Conservation (phyloP, 2,113 vertebrate species). For the Esox niger region DNA sequence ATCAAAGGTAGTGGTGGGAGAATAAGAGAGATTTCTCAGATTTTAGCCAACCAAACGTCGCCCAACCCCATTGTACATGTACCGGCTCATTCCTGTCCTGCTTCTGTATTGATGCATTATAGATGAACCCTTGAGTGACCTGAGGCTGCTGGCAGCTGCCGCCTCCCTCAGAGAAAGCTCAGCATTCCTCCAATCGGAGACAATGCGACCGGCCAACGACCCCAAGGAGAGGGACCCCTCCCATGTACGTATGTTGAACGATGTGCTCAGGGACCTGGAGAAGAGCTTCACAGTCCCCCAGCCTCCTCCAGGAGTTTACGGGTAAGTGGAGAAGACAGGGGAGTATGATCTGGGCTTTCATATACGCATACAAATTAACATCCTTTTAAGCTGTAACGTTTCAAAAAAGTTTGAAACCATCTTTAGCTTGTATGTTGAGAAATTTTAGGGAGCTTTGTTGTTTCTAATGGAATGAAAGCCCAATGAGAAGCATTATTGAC, state of each 20-base stretch:
- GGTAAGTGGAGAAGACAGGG: slow-evolving; percentile 63
- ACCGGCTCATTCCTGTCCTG: too few species aligned
- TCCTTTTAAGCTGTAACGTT: neutral
- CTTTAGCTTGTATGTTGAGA: neutral
- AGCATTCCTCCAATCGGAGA: slow-evolving; percentile 88
- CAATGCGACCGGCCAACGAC: slow-evolving; percentile 93
- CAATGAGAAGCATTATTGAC: neutral
- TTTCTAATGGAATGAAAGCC: too few species aligned
- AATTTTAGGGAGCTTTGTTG: too few species aligned
- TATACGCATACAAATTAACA: too few species aligned
- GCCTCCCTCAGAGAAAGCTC: slow-evolving; percentile 77
- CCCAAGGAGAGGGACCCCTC: slow-evolving; percentile 81
- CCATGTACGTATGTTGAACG: slow-evolving; percentile 91
- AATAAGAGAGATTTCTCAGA: neutral
- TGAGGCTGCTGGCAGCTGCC: slow-evolving; percentile 70
- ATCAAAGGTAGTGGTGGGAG: too few species aligned
- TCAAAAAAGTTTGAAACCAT: neutral
- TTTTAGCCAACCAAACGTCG: neutral
- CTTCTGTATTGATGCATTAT: slow-evolving; percentile 4
- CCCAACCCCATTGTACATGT: too few species aligned
- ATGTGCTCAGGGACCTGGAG: slow-evolving; percentile 86
- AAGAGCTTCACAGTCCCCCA: slow-evolving; percentile 80
- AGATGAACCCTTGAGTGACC: slow-evolving; percentile 63
- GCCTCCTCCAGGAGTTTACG: slow-evolving; percentile 84
- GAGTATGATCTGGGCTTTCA: too few species aligned